Conservation (phyloP, 2,113 vertebrate genomes). For the Chionomys nivalis region DNA sequence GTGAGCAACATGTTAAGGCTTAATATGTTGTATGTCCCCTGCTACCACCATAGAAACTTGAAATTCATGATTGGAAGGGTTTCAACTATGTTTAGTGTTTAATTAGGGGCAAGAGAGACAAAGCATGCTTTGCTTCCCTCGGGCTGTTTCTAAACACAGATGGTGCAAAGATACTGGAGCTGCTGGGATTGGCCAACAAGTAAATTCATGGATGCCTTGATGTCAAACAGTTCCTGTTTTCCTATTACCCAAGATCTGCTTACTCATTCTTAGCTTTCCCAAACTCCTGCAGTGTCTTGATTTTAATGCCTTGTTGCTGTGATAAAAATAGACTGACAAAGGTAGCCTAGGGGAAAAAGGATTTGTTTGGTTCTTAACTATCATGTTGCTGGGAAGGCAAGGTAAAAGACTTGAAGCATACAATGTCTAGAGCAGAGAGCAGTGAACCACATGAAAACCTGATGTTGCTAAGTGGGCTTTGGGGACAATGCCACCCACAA, state of each 20-base stretch:
- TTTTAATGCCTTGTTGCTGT: background rate
- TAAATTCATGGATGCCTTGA: background rate
- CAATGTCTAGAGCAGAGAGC: background rate
- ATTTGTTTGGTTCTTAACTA: background rate
- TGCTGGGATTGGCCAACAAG: background rate
- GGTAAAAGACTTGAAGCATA: background rate
- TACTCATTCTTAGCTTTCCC: background rate
- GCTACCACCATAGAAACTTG: background rate
- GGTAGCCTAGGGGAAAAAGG: background rate
- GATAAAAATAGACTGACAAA: background rate
- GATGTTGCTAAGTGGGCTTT: background rate
- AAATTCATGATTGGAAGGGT: background rate
- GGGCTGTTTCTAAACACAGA: background rate
- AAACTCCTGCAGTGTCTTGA: background rate
- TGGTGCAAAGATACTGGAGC: background rate
- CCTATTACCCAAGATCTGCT: background rate
- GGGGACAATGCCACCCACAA: background rate
- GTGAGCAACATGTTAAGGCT: background rate
- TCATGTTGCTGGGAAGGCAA: background rate
- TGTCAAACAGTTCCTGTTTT: background rate
- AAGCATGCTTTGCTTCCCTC: background rate
- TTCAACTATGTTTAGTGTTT: background rate
- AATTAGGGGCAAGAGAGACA: background rate
- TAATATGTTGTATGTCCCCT: background rate
- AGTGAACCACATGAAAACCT: background rate